phyloP scores from a whole-genome alignment of 2,797 vertebrate species.

The Apodemus agrarius region DNA sequence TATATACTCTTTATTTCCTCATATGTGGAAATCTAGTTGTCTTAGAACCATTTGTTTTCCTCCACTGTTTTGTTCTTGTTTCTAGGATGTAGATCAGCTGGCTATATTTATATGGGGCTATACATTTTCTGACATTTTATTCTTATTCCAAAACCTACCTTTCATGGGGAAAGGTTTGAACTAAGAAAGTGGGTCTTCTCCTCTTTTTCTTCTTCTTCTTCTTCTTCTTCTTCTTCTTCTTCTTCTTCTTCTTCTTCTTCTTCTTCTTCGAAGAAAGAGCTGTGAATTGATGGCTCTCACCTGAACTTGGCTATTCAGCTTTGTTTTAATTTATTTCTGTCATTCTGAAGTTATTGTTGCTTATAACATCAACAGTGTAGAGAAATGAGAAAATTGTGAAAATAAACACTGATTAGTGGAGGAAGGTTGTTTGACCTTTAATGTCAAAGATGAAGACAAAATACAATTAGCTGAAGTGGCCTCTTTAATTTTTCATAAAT shows the following conservation, averaged over 20 bases:
- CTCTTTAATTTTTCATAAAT: constrained; percentile 47
- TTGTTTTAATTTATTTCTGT: constrained; percentile 55
- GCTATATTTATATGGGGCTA: not conserved
- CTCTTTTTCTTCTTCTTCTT: not conserved
- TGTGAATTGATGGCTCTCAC: not conserved
- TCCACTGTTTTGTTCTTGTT: not conserved
- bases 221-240: too few relatives aligned
- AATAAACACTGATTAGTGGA: not conserved
- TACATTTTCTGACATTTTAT: not conserved
- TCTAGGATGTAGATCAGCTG: not conserved
- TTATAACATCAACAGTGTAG: not conserved
- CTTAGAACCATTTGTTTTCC: not conserved
- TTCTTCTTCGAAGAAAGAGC: not conserved
- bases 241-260: too few relatives aligned
- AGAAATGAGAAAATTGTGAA: not conserved
- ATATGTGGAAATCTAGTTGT: not conserved
- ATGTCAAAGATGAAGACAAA: not conserved
- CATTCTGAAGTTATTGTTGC: constrained; percentile 44
- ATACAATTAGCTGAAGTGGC: constrained; percentile 28
- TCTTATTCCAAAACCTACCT: not conserved
- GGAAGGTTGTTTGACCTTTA: constrained; percentile 32
- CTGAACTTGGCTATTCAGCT: not conserved
- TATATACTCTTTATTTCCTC: not conserved
- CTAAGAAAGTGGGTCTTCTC: not conserved
- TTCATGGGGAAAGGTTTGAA: not conserved